Base-by-base conservation (phyloP, 2,797 vertebrate genomes). In the Botia almorhae region DNA sequence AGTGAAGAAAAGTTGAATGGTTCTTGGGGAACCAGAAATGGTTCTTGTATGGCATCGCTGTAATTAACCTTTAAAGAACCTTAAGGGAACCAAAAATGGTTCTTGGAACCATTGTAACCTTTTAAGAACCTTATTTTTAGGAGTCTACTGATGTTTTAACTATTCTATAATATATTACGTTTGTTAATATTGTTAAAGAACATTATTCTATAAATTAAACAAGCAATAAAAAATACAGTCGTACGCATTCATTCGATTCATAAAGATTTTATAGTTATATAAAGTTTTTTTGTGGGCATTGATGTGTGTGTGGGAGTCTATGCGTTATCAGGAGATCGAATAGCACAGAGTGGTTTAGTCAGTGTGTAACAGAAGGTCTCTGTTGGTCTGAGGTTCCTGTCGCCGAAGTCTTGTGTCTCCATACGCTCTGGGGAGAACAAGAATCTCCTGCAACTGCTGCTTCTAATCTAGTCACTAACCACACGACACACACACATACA, bases 371-470 rank as follows among this genome's bases (percentile, higher is more conserved):
- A 87, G 82, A 87, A 85, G 76, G 81, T 82, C 88, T 87, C 88
- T 88, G 79, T 87, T 83, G 69, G 83, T 87, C 72, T 86, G 81
- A 82, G 83, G 75, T 82, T 85, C 79, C 73, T 29, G 60, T 84
- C 82, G 60, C 74, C 0, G 0, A 46, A 80, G 33, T 69, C 60
- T 81, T 82, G 82, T 85, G 83, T 83, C 73, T 86, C 83, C 21
- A 48, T 29, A 80, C 36, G 81, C 90, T 90, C 85, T 85, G 87
- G 89, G 89, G 89, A 84, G 90, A 90, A 87, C 78, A 91, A 78
- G 84, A 93, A 86, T 84, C 81, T 68, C 76, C 83, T 88, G 75
- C 85, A 88, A 88, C 84, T 77, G 64, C 80, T 87, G 82, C 83
- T 65, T 88, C 87, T 76, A 86, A 89, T 90, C 86, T 81, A 36